A percentile compares a stretch with the other conserved stretches of the same genome.
Evolutionary conservation across 2,113 vertebrate species (phyloP).

Genomic region (Ceyx margarethae): DNA sequence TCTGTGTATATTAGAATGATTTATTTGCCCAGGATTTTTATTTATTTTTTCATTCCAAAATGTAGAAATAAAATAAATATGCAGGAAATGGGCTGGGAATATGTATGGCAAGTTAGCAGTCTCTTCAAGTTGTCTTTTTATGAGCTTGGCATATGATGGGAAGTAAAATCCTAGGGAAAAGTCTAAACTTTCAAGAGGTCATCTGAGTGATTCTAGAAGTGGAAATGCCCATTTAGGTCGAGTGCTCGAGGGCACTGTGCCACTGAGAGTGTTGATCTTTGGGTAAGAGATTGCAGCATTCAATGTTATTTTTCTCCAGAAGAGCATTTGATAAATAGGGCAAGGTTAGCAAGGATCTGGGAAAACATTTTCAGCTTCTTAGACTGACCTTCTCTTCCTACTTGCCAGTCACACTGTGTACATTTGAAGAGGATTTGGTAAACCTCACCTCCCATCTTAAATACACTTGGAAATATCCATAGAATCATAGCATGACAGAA

Average conservation of each 20-base stretch:
- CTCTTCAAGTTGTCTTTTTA: not conserved
- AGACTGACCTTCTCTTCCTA: not conserved
- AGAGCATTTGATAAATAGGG: not conserved
- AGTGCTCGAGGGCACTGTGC: not conserved
- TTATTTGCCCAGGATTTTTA: not conserved
- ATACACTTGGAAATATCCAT: not conserved
- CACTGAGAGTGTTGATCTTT: not conserved
- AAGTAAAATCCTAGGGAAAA: not conserved
- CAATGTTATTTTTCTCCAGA: not conserved
- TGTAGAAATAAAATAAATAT: conserved; percentile 5
- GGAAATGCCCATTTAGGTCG: not conserved
- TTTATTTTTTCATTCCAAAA: not conserved
- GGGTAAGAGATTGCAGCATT: not conserved
- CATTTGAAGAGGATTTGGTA: not conserved
- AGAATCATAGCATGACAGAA: too few species aligned
- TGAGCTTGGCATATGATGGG: not conserved
- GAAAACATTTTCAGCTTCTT: not conserved
- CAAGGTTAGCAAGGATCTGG: not conserved
- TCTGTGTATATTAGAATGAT: conserved; percentile 28
- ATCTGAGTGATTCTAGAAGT: not conserved
- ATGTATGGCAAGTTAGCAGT: not conserved
- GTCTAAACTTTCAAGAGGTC: not conserved
- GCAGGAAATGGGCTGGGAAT: not conserved
- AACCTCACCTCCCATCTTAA: not conserved
- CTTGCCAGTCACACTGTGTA: not conserved